Evolutionary conservation across 2,113 vertebrate genomes (phyloP), one percentile per base, ranked within the genome.

Genomic region (Erinaceus europaeus): DNA sequence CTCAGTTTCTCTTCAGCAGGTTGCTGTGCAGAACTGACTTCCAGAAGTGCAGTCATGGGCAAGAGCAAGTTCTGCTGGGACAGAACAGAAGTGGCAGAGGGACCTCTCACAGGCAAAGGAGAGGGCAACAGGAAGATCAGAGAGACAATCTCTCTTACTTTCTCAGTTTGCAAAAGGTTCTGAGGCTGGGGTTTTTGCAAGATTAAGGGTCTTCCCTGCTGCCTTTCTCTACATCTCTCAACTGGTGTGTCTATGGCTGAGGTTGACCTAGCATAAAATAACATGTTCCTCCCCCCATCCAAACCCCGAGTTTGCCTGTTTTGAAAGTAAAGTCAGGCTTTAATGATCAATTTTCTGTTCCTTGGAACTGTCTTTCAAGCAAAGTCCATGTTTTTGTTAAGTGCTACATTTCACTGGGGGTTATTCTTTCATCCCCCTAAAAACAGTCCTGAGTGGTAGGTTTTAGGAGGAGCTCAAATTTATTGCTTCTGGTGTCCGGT

Each of bases 301-400:
- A n/a, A n/a, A n/a, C n/a, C n/a, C n/a, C n/a, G n/a, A n/a, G n/a
- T n/a, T n/a, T n/a, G n/a, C 73, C 68, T 78, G 90, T 52, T 90
- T 72, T 68, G 64, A 94, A 92, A 92, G 87, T 69, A 69, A 84
- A 85, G 57, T 55, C 67, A 74, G 76, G 75, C 32, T 92, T 94
- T 94, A 76, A 90, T 81, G 64, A 91, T 87, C 78, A 59, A 74
- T 91, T 94, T 91, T 62, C 18, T 32, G 65, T 50, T 67, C 36
- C 48, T 23, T 68, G 81, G 64, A 90, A 69, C 88, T 95, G 92
- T 91, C 62, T 90, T 90, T 87, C 73, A 92, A 93, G 50, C 78
- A 89, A 92, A 83, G 76, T 25, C 75, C 65, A 32, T 91, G 74
- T 93, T 96, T 94, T 93, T 69, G 27, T 83, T 82, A 94, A 89